Base-by-base conservation (phyloP, 2,888 invertebrate genomes). In the Orthonevra nobilis region DNA sequence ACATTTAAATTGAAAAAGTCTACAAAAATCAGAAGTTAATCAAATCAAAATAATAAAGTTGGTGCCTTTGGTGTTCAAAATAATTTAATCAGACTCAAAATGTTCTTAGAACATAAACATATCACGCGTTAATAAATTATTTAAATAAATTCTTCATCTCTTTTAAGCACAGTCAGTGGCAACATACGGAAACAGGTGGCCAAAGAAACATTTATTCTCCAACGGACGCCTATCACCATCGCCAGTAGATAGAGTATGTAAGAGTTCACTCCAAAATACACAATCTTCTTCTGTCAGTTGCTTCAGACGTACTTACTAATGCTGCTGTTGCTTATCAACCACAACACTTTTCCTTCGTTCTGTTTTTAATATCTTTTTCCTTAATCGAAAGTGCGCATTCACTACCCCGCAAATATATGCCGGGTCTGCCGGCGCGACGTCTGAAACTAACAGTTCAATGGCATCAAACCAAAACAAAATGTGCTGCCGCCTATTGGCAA, bases 391-490 rank as follows among this genome's bases (percentile, higher is more conserved):
- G 54, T 42, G 42, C 36, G 56, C 61, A 28, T 61, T 79, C 66
- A 56, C 66, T 68, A n/a, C 42, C 72, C 60, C 48, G 56, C 60
- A 48, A 52, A 19, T 40, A 54, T 42, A 30, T 46, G 42, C 34
- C 60, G 28, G 52, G 28, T 44, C 40, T 79, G 56, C 66, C 79
- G 61, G 66, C 79, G 66, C 79, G 61, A 61, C 79, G 66, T 66
- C 40, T 79, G 19, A 56, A 79, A 68, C 79, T 61, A 68, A 73
- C 66, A 79, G 79, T 79, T 79, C 79, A 79, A 61, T 48, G 79
- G 73, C 79, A 61, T 32, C 42, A n/a, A 79, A 79, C 46, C 79
- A 79, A 61, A 79, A 79, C 79, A 79, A 79, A 73, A 68, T 50
- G 73, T 79, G 73, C 72, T 73, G 79, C 79, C 79, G 61, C 66